Percentiles rank a stretch among this genome's conserved stretches.
These are phyloP conservation scores for Xyrichtys novacula DNA, from an alignment of 2,797 vertebrate genomes.

Conservation along the genomic window DNA sequence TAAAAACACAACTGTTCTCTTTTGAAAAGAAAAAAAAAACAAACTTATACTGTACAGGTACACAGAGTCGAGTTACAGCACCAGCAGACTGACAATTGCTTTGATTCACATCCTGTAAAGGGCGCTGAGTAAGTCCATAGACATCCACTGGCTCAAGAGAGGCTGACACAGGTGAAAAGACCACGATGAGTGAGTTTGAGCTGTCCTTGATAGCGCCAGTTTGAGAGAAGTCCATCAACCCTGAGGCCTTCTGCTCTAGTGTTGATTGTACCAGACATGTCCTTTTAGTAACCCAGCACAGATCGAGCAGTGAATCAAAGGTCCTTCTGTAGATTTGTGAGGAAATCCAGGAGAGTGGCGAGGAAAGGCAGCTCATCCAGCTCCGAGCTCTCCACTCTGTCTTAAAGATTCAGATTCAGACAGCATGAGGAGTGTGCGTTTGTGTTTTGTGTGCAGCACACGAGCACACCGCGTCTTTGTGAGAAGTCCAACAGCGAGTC, in stretches of 20 bases:
- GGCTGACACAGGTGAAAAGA: conserved; percentile 16
- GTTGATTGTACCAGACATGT: conserved; percentile 69
- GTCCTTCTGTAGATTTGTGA: conserved; percentile 8
- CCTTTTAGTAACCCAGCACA: conserved; percentile 68
- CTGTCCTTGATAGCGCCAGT: conserved; percentile 39
- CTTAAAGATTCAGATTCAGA: conserved; percentile 23
- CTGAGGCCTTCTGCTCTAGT: conserved; percentile 65
- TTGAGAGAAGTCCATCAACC: conserved; percentile 19
- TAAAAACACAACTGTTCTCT: conserved; percentile 51
- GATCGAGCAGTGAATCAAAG: conserved; percentile 32
- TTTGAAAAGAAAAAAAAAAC: conserved; percentile 3
- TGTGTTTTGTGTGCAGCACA: conserved; percentile 19
- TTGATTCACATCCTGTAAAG: conserved; percentile 41
- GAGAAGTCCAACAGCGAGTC: conserved; percentile 11
- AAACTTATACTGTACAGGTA: conserved; percentile 59
- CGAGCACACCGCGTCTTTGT: conserved; percentile 10
- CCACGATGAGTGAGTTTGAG: conserved; percentile 6
- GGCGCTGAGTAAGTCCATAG: conserved; percentile 4
- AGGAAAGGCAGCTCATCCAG: conserved; percentile 72
- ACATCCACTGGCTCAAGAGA: conserved; percentile 39
- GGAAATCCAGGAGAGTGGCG: conserved; percentile 36
- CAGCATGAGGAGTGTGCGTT: conserved; percentile 29
- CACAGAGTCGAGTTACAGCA: conserved; percentile 51
- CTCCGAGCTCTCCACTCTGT: conserved; percentile 47
- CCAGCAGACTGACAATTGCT: conserved; percentile 45